Conservation (phyloP, 2,888 invertebrate species). For the Litoditis marina region DNA sequence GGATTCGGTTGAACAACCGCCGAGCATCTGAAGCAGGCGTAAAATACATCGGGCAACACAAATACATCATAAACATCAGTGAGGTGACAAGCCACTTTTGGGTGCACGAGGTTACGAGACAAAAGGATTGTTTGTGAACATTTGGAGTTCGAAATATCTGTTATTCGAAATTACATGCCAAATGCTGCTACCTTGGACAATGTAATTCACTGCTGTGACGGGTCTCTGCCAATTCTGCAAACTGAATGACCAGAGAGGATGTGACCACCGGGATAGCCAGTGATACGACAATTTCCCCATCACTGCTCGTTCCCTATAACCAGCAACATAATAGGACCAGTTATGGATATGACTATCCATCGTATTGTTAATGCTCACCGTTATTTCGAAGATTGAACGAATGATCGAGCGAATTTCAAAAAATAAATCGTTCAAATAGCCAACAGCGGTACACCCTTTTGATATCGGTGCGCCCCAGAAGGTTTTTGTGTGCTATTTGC, state of each 20-base stretch:
- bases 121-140: too few relatives aligned
- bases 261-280: constrained; percentile 78
- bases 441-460: too few relatives aligned
- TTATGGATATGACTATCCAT: background rate
- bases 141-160: background rate
- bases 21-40: constrained; percentile 71
- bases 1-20: constrained; percentile 95
- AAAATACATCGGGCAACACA: too few relatives aligned
- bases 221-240: constrained; percentile 94
- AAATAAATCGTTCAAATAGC: background rate
- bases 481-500: too few relatives aligned
- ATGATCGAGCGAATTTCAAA: background rate
- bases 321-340: background rate
- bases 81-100: too few relatives aligned
- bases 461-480: too few relatives aligned
- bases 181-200: constrained; percentile 32
- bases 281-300: constrained; percentile 22
- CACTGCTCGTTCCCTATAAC: constrained; percentile 2
- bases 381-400: background rate
- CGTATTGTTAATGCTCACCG: background rate
- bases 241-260: constrained; percentile 96
- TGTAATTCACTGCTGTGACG: constrained; percentile 73
- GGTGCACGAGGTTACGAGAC: too few relatives aligned
- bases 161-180: too few relatives aligned
- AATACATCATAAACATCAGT: too few relatives aligned